A percentile compares a stretch with the other conserved stretches of the same genome.
Conservation (phyloP, 2,797 vertebrate species). For the Zalophus californianus region DNA sequence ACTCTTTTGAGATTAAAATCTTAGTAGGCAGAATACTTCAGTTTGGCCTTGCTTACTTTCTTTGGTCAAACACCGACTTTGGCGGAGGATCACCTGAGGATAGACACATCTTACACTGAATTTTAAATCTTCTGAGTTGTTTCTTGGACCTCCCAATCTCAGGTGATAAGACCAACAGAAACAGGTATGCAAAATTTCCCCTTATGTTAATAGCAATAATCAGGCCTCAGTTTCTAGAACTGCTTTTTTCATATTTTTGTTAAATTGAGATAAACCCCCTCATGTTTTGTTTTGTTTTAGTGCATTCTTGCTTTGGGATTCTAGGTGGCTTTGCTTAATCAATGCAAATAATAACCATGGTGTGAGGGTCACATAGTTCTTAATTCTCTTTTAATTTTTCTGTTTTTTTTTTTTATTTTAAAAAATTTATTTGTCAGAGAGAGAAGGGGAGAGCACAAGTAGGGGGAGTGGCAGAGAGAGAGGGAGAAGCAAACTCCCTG, state of each 20-base stretch:
- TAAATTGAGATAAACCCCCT: background rate
- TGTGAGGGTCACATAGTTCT: constrained; percentile 18
- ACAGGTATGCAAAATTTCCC: constrained; percentile 41
- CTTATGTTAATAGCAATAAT: background rate
- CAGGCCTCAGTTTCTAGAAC: background rate
- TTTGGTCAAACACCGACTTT: constrained; percentile 46
- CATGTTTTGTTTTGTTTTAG: background rate
- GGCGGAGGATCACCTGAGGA: background rate
- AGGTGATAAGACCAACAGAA: background rate
- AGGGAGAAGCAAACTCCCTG: too few relatives aligned
- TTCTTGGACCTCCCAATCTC: background rate
- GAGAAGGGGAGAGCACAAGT: too few relatives aligned
- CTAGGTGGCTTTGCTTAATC: background rate
- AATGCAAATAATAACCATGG: background rate
- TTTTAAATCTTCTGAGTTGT: constrained; percentile 36
- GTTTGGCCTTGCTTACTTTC: constrained; percentile 8
- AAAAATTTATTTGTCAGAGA: background rate
- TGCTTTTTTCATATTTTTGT: background rate
- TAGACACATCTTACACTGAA: background rate
- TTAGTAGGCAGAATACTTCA: constrained; percentile 43
- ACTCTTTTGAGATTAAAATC: constrained; percentile 73
- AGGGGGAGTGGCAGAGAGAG: background rate
- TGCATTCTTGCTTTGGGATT: background rate
- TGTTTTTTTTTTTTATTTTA: background rate
- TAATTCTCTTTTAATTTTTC: constrained; percentile 16